Percentiles rank a stretch among this genome's conserved stretches.
phyloP scores from a whole-genome alignment of 2,113 vertebrate species.

The Scolopax mira region DNA sequence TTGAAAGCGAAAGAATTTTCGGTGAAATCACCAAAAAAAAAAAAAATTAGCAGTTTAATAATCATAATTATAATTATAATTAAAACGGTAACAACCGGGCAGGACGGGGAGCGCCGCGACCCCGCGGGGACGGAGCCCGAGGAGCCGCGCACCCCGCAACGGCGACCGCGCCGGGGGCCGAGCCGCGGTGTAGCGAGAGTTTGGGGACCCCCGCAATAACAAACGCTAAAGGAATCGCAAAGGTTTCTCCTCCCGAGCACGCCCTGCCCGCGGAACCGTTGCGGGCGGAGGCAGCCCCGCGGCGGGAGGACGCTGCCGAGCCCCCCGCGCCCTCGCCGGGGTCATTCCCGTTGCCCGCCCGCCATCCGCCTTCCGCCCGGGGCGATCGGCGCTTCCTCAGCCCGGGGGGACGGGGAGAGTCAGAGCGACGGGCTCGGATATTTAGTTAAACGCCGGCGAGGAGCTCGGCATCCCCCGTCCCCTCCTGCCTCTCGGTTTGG shows the following conservation, averaged over 20 bases:
- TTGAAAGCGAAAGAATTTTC: neutral
- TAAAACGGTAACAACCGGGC: neutral
- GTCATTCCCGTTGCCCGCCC: neutral
- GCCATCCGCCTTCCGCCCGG: neutral
- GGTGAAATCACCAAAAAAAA: neutral
- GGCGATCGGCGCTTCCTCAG: neutral
- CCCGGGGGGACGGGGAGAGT: neutral
- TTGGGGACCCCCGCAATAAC: neutral
- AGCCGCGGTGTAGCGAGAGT: accelerated
- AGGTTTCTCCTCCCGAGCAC: neutral
- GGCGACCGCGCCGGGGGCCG: neutral
- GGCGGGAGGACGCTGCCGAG: neutral
- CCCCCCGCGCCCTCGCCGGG: neutral
- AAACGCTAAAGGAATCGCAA: accelerated
- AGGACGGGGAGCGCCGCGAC: neutral
- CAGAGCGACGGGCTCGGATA: neutral
- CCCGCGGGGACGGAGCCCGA: neutral
- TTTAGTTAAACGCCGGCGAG: neutral
- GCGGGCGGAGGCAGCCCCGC: neutral
- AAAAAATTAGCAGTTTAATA: neutral
- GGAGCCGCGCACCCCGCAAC: neutral
- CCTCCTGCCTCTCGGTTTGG: accelerated
- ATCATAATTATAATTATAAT: neutral
- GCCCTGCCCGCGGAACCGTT: neutral
- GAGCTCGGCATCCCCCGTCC: neutral